Conservation (phyloP, 2,797 vertebrate genomes). For the Myotis pilosus region DNA sequence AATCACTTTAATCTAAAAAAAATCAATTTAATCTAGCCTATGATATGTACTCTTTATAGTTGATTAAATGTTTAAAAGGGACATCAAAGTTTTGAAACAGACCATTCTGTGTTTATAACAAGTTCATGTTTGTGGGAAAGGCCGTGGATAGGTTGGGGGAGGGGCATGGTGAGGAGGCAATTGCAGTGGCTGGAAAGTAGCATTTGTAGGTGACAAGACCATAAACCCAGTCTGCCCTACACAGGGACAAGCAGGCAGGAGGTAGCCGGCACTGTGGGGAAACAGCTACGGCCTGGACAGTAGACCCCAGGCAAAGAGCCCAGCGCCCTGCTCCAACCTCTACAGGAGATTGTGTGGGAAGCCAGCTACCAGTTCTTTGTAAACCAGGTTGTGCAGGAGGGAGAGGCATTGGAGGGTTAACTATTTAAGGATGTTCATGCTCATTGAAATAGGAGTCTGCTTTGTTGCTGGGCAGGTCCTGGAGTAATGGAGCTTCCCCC, state of each 20-base stretch:
- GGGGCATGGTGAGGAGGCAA: not conserved
- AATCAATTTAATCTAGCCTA: not conserved
- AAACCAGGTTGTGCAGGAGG: not conserved
- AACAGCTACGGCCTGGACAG: not conserved
- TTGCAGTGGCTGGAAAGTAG: not conserved
- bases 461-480: not conserved
- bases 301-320: not conserved
- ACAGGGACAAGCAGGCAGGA: no score
- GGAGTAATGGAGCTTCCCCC: not conserved
- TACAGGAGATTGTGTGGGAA: not conserved
- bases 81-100: not conserved
- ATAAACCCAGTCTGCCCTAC: not conserved
- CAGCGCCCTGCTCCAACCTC: not conserved
- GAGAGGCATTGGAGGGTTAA: no score
- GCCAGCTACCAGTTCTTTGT: not conserved
- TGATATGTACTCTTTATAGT: not conserved
- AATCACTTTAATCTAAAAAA: not conserved
- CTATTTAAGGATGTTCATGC: not conserved
- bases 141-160: accelerated
- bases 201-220: not conserved
- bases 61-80: not conserved
- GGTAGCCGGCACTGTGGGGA: not conserved
- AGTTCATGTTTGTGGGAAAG: not conserved
- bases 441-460: not conserved
- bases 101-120: no score